These are phyloP conservation scores for Tamandua tetradactyla DNA, from an alignment of 2,797 vertebrate genomes.

Conservation along the genomic window DNA sequence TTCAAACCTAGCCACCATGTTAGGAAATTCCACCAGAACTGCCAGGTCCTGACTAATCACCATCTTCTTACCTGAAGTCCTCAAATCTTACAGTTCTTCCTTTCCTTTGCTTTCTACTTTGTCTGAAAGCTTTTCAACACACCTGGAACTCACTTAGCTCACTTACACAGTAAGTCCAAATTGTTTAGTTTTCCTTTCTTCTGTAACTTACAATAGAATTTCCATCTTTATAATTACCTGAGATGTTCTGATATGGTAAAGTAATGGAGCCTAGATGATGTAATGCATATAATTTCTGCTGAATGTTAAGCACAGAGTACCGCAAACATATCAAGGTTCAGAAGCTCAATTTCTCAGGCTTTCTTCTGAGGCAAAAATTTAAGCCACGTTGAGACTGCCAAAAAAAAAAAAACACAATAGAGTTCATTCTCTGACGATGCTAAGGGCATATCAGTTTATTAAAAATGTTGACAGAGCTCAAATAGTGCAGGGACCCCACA, in stretches of 20 bases:
- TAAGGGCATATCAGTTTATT: not conserved
- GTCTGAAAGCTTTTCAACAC: not conserved
- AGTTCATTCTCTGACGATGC: not conserved
- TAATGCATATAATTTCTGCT: not conserved
- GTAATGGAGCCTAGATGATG: not conserved
- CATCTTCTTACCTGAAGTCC: not conserved
- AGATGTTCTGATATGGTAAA: not conserved
- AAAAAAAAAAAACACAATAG: not conserved
- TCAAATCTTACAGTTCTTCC: not conserved
- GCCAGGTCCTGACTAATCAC: not conserved
- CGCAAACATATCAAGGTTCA: not conserved
- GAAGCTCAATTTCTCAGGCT: not conserved
- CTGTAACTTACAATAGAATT: not conserved
- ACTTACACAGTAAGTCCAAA: not conserved
- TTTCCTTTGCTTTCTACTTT: not conserved
- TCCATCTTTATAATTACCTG: not conserved
- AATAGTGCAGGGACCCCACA: not conserved
- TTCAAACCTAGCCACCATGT: not conserved
- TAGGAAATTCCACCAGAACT: not conserved
- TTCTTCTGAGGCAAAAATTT: not conserved
- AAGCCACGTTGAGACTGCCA: not conserved
- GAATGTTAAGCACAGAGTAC: not conserved
- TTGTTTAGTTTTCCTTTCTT: not conserved
- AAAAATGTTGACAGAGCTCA: slow-evolving; percentile 14
- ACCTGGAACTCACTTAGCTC: not conserved